A percentile compares a stretch with the other conserved stretches of the same genome.
Evolutionary conservation across 2,888 invertebrate species (phyloP).

Genomic region (Conchocele bisecta): DNA sequence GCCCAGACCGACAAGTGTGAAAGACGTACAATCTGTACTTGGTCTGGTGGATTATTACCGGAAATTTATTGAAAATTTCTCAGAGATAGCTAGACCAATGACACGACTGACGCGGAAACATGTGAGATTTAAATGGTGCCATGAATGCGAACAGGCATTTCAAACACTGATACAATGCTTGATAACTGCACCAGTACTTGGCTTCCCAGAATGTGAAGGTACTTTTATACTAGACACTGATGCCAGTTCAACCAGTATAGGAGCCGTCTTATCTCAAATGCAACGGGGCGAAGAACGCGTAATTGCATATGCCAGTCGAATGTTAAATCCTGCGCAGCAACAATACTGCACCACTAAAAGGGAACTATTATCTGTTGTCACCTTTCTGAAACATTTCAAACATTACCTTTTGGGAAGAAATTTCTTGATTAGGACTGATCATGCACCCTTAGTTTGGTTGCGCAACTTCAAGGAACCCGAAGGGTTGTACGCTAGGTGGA

Average conservation of each 20-base stretch:
- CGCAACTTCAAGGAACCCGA: conserved; percentile 50
- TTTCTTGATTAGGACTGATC: conserved; percentile 59
- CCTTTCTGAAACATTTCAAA: conserved; percentile 54
- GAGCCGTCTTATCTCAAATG: conserved; percentile 57
- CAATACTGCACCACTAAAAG: conserved; percentile 47
- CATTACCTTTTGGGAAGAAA: conserved; percentile 53
- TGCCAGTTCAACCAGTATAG: conserved; percentile 53
- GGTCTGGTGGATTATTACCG: conserved; percentile 17
- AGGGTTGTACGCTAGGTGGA: conserved; percentile 47
- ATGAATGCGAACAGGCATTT: conserved; percentile 31
- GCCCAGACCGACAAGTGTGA: conserved; percentile 6
- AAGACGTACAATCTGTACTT: conserved; percentile 3
- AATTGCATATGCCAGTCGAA: conserved; percentile 48
- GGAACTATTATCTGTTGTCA: conserved; percentile 56
- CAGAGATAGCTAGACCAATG: conserved; percentile 20
- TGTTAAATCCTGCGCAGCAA: conserved; percentile 29
- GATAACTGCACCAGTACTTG: conserved; percentile 6
- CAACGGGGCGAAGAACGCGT: conserved; percentile 55
- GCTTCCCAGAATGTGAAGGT: conserved; percentile 22
- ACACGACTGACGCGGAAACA: conserved; percentile 12
- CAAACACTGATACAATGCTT: conserved; percentile 13
- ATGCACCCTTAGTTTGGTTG: conserved; percentile 55
- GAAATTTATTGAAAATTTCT: conserved; percentile 18
- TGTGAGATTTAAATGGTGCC: conserved; percentile 23
- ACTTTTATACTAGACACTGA: conserved; percentile 53